Evolutionary conservation across 2,888 invertebrate species (phyloP).

Genomic region (Helobdella robusta): DNA sequence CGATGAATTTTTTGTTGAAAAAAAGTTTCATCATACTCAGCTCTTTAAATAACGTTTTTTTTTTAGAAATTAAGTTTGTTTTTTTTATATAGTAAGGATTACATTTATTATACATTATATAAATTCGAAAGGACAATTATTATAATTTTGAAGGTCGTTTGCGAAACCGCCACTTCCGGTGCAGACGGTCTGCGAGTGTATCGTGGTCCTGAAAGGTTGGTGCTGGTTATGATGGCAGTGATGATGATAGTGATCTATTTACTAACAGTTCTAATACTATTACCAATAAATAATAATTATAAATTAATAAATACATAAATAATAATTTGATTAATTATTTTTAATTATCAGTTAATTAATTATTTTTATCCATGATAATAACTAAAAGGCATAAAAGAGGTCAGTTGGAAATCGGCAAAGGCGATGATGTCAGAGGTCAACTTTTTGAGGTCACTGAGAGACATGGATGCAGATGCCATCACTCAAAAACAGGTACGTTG

Average conservation of each 20-base stretch:
- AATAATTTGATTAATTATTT: too few relatives aligned
- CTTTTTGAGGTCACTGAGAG: constrained; percentile 68
- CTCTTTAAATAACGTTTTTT: too few relatives aligned
- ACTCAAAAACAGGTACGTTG: constrained; percentile 42
- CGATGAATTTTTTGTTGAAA: too few relatives aligned
- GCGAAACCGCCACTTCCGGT: constrained; percentile 82
- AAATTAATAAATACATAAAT: too few relatives aligned
- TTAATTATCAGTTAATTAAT: too few relatives aligned
- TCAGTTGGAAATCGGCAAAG: constrained; percentile 81
- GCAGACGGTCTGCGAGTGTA: constrained; percentile 77
- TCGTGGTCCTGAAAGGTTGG: constrained; percentile 63
- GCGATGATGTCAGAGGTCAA: constrained; percentile 83
- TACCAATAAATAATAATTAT: too few relatives aligned
- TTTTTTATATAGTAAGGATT: too few relatives aligned
- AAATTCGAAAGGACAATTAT: background rate
- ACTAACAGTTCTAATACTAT: too few relatives aligned
- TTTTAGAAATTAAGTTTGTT: too few relatives aligned
- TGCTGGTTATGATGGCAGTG: too few relatives aligned
- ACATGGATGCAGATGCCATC: constrained; percentile 64
- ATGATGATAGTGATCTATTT: too few relatives aligned
- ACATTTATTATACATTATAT: background rate
- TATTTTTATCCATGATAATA: too few relatives aligned
- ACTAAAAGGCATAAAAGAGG: constrained; percentile 62
- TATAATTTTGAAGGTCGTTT: constrained; percentile 58
- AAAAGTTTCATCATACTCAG: background rate